These are phyloP conservation scores for Tanypteryx hageni DNA, from an alignment of 2,888 invertebrate species.

Conservation along the genomic window DNA sequence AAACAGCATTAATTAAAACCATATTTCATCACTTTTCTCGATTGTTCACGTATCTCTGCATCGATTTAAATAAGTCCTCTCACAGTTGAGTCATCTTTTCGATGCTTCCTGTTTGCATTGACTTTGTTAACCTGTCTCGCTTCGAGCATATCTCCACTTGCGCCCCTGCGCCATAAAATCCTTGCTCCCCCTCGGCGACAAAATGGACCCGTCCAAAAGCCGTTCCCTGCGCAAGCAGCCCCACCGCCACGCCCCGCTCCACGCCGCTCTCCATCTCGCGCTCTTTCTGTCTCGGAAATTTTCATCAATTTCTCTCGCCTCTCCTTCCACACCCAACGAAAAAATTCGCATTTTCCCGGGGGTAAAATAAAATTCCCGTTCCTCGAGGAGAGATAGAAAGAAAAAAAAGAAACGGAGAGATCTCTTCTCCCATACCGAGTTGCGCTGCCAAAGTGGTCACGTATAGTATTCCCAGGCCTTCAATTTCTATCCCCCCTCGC, in stretches of 20 bases:
- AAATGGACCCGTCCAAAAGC: background rate
- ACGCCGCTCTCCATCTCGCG: background rate
- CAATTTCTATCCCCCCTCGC: background rate
- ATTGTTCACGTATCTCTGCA: too few relatives aligned
- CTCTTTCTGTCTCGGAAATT: background rate
- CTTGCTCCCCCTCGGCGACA: conserved; percentile 10
- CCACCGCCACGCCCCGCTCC: background rate
- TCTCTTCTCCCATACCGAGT: too few relatives aligned
- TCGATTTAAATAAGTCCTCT: too few relatives aligned
- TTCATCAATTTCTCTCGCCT: background rate
- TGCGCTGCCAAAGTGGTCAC: conserved; percentile 30
- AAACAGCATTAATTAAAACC: too few relatives aligned
- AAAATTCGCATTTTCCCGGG: background rate
- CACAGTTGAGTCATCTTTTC: too few relatives aligned
- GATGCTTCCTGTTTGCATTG: too few relatives aligned
- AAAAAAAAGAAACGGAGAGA: background rate
- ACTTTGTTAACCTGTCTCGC: too few relatives aligned
- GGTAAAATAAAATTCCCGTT: background rate
- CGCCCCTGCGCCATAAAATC: background rate
- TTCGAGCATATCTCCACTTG: too few relatives aligned
- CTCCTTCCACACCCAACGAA: background rate
- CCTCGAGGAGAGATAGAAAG: background rate
- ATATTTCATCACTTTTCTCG: too few relatives aligned
- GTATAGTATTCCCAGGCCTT: conserved; percentile 49
- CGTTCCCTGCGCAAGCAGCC: too few relatives aligned